These are phyloP conservation scores for Tineola bisselliella DNA, from an alignment of 2,888 invertebrate genomes.

Conservation along the genomic window DNA sequence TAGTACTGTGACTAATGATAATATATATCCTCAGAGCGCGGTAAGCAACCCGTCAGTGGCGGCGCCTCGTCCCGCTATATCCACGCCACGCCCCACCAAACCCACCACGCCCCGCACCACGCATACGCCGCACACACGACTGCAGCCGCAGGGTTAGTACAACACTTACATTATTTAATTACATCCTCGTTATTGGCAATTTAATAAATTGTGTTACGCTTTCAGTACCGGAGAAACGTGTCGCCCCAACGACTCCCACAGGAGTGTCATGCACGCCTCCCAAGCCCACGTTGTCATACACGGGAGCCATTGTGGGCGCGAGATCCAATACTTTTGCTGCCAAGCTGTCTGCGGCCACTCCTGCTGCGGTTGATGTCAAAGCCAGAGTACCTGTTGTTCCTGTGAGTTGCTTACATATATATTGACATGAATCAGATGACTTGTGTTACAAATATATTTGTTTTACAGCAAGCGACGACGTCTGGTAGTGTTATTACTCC, in stretches of 20 bases:
- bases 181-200: too few relatives aligned
- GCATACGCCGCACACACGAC: constrained; percentile 55
- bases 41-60: constrained; percentile 23
- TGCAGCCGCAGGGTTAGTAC: constrained; percentile 55
- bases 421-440: too few relatives aligned
- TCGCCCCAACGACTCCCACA: constrained; percentile 24
- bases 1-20: neutral
- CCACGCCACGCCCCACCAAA: constrained; percentile 19
- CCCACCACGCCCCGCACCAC: constrained; percentile 39
- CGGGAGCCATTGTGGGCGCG: constrained; percentile 62
- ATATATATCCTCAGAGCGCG: neutral
- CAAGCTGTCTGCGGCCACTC: constrained; percentile 61
- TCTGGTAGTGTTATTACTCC: neutral
- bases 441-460: neutral
- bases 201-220: neutral
- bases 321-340: constrained; percentile 79
- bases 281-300: constrained; percentile 55
- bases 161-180: neutral
- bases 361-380: neutral
- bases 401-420: neutral
- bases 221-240: constrained; percentile 44
- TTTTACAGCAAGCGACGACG: neutral
- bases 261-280: constrained; percentile 25
- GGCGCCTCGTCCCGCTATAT: constrained; percentile 18
- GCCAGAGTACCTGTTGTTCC: neutral